Base-by-base conservation (phyloP, 2,113 vertebrate genomes). In the Progne subis region DNA sequence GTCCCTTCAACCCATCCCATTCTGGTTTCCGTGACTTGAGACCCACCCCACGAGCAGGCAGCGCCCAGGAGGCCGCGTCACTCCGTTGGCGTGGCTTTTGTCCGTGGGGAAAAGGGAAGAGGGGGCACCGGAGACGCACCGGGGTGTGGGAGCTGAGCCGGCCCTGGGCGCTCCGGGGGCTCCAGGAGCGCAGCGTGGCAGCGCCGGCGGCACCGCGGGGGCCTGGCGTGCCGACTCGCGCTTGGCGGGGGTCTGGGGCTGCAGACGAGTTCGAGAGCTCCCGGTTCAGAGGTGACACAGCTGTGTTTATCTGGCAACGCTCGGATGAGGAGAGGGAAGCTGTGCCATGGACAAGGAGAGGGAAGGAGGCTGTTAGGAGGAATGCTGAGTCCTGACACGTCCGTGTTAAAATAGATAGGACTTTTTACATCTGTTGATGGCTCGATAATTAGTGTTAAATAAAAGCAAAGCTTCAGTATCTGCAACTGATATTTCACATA, bases 371-470 rank as follows among this genome's bases (percentile, higher is more conserved):
- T 44, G 59, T 18, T 41, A 56, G 74, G 74, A 91, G 70, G 65
- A 56, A 61, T 49, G 65, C 80, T 41, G 65, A 69, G 49, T 25
- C 57, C 87, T 93, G 82, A 74, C 91, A 82, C 55, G 32, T 60
- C 82, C 21, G 4, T 44, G 9, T 77, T 63, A 50, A 94, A 95
- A 65, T 11, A 31, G 63, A 79, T 41, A 37, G 3, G 63, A 50
- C 63, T 79, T 92, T 47, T 77, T 19, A 25, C 92, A 86, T 93
- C 96, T 88, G 79, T 47, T 94, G 95, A 85, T 82, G 91, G 46
- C 75, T 96, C 63, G 85, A 79, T 94, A 96, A 97, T 97, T 96
- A 97, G 90, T 49, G 90, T 89, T 96, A 93, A 97, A 91, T 88
- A 92, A 97, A 96, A 96, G 76, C 76, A 93, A 75, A 86, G 52